Conservation (phyloP, 2,113 vertebrate species). For the Anseranas semipalmata region DNA sequence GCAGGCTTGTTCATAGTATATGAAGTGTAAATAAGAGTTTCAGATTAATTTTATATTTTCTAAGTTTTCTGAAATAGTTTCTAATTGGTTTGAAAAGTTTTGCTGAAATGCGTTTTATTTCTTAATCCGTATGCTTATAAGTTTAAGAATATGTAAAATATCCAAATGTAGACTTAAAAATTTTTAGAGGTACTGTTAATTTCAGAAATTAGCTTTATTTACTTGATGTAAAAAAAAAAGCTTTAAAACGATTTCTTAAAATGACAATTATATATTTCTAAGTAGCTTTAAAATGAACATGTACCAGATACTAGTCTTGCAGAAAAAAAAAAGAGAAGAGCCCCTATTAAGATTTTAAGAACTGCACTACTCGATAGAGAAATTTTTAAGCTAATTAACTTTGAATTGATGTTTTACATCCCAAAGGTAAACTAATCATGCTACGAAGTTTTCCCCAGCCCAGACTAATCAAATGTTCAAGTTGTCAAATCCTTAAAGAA, state of each 20-base stretch:
- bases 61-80: background rate
- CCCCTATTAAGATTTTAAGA: background rate
- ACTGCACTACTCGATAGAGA: background rate
- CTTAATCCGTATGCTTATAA: background rate
- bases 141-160: background rate
- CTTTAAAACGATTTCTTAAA: background rate
- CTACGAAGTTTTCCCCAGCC: background rate
- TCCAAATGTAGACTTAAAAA: accelerated
- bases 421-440: background rate
- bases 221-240: background rate
- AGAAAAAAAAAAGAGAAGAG: background rate
- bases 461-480: background rate
- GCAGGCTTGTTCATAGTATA: background rate
- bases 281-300: background rate
- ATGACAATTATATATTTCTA: background rate
- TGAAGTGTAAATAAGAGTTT: background rate
- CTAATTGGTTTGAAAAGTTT: background rate
- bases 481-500: background rate
- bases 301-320: background rate
- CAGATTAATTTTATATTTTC: background rate
- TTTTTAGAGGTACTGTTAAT: background rate
- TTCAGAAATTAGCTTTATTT: background rate
- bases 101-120: background rate
- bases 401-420: background rate
- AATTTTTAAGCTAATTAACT: background rate